These are phyloP conservation scores for Syrista parreyssii DNA, from an alignment of 2,888 invertebrate species.

Conservation along the genomic window DNA sequence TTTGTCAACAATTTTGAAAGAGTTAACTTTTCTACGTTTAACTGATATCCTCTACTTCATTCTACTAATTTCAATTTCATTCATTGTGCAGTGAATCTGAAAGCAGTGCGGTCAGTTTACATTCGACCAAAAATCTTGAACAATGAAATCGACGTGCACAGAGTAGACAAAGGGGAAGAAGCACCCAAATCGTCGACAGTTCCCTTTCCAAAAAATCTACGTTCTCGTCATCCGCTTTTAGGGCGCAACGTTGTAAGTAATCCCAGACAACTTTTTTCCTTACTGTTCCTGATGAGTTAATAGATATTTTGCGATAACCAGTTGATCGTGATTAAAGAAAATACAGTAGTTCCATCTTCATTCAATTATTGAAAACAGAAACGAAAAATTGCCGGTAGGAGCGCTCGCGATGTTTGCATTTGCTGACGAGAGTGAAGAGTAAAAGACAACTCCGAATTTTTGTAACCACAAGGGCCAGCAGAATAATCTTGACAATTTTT, in stretches of 20 bases:
- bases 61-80: conserved; percentile 8
- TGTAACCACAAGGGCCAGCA: background rate
- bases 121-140: conserved; percentile 19
- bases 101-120: conserved; percentile 24
- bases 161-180: background rate
- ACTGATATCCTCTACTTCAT: background rate
- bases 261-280: background rate
- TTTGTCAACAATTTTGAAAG: background rate
- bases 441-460: background rate
- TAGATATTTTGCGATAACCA: background rate
- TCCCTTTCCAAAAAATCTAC: conserved; percentile 31
- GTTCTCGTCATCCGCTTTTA: conserved; percentile 26
- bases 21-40: background rate
- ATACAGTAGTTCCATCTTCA: background rate
- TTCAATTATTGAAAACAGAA: background rate
- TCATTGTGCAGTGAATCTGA: conserved; percentile 27
- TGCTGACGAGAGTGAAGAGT: background rate
- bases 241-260: background rate
- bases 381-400: background rate
- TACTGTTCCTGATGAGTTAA: background rate
- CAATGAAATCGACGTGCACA: background rate
- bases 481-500: background rate
- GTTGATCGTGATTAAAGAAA: background rate
- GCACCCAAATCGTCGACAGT: background rate
- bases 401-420: background rate